These are phyloP conservation scores for Tetanocera ferruginea DNA, from an alignment of 2,888 invertebrate genomes.

Conservation along the genomic window DNA sequence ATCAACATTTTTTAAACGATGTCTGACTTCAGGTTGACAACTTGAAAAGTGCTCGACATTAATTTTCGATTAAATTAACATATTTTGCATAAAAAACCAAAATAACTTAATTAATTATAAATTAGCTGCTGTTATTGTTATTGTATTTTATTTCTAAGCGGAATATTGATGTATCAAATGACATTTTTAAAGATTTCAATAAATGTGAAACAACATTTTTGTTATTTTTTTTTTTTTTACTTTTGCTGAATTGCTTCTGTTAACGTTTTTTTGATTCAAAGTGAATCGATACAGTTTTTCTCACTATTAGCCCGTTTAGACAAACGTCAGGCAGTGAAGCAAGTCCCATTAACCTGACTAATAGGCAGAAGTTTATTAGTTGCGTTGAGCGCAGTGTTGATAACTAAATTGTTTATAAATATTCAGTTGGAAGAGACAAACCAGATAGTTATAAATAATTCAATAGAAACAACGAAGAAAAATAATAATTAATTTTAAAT, in stretches of 20 bases:
- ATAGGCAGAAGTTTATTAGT: conserved; percentile 31
- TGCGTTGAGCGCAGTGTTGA: neutral
- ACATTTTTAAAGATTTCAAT: neutral
- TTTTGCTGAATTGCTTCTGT: neutral
- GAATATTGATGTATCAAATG: neutral
- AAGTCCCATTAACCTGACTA: conserved; percentile 18
- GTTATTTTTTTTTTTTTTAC: neutral
- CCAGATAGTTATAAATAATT: conserved; percentile 17
- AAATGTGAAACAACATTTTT: neutral
- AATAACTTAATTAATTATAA: conserved; percentile 37
- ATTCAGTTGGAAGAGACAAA: conserved; percentile 3
- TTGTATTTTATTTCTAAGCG: neutral
- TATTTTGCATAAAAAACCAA: conserved; percentile 28
- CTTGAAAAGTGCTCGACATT: conserved; percentile 42
- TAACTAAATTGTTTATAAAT: conserved; percentile 27
- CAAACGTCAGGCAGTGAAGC: neutral
- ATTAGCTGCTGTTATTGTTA: conserved; percentile 1
- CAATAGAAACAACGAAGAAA: neutral
- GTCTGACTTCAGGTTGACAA: conserved; percentile 65
- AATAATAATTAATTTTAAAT: conserved; percentile 35
- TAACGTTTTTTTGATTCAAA: neutral
- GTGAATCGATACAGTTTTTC: conserved; percentile 7
- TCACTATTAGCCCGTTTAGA: neutral
- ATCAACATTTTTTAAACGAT: conserved; percentile 66
- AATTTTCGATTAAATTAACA: conserved; percentile 37